These are phyloP conservation scores for Heterohyrax brucei DNA, from an alignment of 2,797 vertebrate species.

Conservation along the genomic window DNA sequence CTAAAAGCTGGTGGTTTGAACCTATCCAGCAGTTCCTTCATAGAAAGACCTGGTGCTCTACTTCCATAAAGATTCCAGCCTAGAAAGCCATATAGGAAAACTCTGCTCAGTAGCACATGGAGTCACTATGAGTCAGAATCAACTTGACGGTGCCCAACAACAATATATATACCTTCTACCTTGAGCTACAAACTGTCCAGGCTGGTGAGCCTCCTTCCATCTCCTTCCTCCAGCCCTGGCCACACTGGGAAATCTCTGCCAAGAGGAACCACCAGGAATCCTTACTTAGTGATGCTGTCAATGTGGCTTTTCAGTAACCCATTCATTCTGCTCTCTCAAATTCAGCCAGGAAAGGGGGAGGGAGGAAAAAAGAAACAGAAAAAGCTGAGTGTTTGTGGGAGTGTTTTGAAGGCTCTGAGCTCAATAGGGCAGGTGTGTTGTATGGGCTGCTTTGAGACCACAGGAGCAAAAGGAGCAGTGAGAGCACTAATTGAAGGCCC, in stretches of 20 bases:
- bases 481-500: slow-evolving; percentile 63
- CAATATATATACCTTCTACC: neutral
- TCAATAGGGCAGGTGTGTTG: slow-evolving; percentile 71
- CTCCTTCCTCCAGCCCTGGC: neutral
- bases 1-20: too few species aligned
- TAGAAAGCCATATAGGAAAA: too few species aligned
- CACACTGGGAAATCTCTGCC: slow-evolving; percentile 39
- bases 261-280: slow-evolving; percentile 12
- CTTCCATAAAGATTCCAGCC: too few species aligned
- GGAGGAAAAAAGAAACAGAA: slow-evolving; percentile 21
- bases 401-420: neutral
- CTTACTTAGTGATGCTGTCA: neutral
- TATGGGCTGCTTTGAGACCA: slow-evolving; percentile 25
- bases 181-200: neutral
- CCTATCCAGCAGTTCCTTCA: too few species aligned
- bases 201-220: neutral
- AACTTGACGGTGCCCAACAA: too few species aligned
- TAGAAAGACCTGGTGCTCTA: too few species aligned
- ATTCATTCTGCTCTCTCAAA: neutral
- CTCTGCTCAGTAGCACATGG: too few species aligned
- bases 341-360: slow-evolving; percentile 72
- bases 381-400: slow-evolving; percentile 60
- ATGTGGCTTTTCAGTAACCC: slow-evolving; percentile 11
- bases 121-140: too few species aligned
- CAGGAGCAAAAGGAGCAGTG: neutral